Conservation (phyloP, 2,888 invertebrate species). For the Melanchra persicariae region DNA sequence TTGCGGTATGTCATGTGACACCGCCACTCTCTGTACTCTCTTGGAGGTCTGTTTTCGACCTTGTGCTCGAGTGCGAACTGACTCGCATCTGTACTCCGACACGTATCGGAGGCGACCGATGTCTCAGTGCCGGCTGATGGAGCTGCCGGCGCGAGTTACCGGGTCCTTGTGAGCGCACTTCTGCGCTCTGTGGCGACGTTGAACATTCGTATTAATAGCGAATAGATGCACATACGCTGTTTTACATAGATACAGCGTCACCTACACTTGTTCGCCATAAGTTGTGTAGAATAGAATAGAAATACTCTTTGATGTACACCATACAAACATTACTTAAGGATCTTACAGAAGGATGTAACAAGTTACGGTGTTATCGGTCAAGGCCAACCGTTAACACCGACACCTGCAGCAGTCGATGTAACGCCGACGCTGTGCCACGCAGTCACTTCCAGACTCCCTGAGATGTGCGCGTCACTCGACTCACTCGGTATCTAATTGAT, state of each 20-base stretch:
- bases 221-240: neutral
- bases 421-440: too few relatives aligned
- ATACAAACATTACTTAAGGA: too few relatives aligned
- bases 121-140: slow-evolving; percentile 33
- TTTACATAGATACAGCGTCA: neutral
- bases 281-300: too few relatives aligned
- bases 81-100: neutral
- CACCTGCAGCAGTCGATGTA: too few relatives aligned
- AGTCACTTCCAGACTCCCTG: neutral
- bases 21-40: neutral
- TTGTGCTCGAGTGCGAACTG: slow-evolving; percentile 3
- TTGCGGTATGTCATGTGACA: neutral
- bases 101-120: slow-evolving; percentile 39
- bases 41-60: too few relatives aligned
- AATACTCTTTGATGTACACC: too few relatives aligned
- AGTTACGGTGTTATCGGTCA: too few relatives aligned
- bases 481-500: neutral
- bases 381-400: too few relatives aligned
- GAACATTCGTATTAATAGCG: neutral
- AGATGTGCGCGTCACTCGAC: neutral
- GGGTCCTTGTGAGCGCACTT: slow-evolving; percentile 6
- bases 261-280: neutral
- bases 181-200: neutral
- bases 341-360: too few relatives aligned
- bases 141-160: slow-evolving; percentile 20